Percentiles rank a stretch among this genome's conserved stretches.
Evolutionary conservation across 2,888 invertebrate species (phyloP).

Genomic region (Oasisia sp.): DNA sequence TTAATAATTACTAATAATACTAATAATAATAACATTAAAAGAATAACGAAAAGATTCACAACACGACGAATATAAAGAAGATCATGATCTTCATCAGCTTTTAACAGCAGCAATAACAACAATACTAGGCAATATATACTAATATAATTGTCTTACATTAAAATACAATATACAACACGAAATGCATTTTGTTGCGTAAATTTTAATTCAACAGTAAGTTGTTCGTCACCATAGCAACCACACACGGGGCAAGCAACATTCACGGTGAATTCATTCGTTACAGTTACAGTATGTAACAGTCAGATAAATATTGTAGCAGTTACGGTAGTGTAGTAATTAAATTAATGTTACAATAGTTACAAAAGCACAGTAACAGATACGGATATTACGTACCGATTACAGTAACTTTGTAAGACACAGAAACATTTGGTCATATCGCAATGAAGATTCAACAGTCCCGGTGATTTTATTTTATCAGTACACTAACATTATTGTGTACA

Average conservation of each 20-base stretch:
- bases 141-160: background rate
- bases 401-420: background rate
- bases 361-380: background rate
- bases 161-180: background rate
- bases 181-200: slow-evolving; percentile 7
- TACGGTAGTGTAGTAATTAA: background rate
- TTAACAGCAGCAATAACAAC: background rate
- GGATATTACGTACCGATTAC: background rate
- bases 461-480: background rate
- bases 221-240: background rate
- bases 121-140: background rate
- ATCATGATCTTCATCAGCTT: background rate
- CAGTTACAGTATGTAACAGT: background rate
- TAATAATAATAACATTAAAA: too few species aligned
- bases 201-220: background rate
- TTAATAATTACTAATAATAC: too few species aligned
- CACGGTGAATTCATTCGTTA: background rate
- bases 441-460: background rate
- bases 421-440: background rate
- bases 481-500: background rate
- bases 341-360: background rate
- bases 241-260: background rate
- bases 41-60: too few species aligned
- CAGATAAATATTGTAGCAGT: slow-evolving; percentile 11
- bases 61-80: background rate